Evolutionary conservation across 2,888 invertebrate genomes (phyloP).

Genomic region (Neuroscelio doddi): DNA sequence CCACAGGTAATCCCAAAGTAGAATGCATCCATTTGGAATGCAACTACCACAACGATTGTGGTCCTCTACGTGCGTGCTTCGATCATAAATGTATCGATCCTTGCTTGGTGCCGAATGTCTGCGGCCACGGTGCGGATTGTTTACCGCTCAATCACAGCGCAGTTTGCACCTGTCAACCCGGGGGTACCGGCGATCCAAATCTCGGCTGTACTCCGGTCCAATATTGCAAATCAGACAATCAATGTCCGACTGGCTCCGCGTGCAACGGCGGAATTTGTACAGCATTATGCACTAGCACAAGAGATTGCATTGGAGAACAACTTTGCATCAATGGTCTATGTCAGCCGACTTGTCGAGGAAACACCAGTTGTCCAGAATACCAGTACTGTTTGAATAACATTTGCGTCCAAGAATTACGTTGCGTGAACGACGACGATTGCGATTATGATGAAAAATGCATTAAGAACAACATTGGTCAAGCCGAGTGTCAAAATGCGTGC

Average conservation of each 20-base stretch:
- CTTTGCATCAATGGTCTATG: conserved; percentile 90
- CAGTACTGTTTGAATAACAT: conserved; percentile 89
- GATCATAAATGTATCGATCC: conserved; percentile 87
- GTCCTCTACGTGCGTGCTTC: conserved; percentile 81
- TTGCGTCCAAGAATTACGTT: conserved; percentile 87
- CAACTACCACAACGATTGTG: conserved; percentile 84
- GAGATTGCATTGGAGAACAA: conserved; percentile 90
- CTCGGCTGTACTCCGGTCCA: conserved; percentile 88
- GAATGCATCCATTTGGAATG: conserved; percentile 86
- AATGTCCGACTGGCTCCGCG: conserved; percentile 88
- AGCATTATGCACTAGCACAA: conserved; percentile 84
- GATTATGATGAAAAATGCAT: conserved; percentile 82
- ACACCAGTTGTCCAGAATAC: conserved; percentile 87
- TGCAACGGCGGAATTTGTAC: conserved; percentile 88
- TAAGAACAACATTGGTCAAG: conserved; percentile 80
- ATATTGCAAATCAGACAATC: conserved; percentile 85
- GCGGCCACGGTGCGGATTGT: conserved; percentile 87
- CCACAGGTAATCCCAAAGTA: conserved; percentile 82
- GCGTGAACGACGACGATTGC: conserved; percentile 83
- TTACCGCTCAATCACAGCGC: conserved; percentile 84
- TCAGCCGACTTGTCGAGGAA: conserved; percentile 85
- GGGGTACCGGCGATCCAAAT: conserved; percentile 89
- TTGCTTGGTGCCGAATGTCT: conserved; percentile 85
- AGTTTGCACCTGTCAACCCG: conserved; percentile 87
- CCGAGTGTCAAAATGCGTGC: conserved; percentile 85